phyloP scores from a whole-genome alignment of 2,888 invertebrate species.

The Melieria picta region DNA sequence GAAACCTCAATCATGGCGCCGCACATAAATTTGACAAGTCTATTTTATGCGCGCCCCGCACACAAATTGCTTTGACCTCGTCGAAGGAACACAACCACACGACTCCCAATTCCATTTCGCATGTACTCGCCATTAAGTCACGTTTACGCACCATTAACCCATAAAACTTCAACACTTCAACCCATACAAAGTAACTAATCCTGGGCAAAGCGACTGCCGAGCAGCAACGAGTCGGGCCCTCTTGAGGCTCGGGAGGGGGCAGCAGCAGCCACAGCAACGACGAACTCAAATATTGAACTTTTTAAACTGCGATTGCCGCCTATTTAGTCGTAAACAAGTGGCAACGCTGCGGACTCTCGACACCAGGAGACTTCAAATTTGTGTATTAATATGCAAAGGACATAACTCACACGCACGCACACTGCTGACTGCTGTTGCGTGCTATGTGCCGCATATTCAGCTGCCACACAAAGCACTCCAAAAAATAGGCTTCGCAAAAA shows the following conservation, averaged over 20 bases:
- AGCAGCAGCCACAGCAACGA: neutral
- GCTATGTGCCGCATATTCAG: neutral
- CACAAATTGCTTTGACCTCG: slow-evolving; percentile 39
- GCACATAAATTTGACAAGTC: neutral
- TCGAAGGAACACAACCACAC: slow-evolving; percentile 30
- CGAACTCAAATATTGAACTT: slow-evolving; percentile 61
- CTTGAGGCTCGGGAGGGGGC: neutral
- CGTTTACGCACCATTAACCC: slow-evolving; percentile 64
- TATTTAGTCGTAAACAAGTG: slow-evolving; percentile 45
- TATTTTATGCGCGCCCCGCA: slow-evolving; percentile 10
- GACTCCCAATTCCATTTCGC: neutral
- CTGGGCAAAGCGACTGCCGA: neutral
- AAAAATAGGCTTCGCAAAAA: too few relatives aligned
- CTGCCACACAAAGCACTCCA: too few relatives aligned
- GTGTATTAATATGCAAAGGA: slow-evolving; percentile 57
- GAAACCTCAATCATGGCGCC: neutral
- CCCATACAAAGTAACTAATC: slow-evolving; percentile 14
- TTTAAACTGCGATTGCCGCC: slow-evolving; percentile 35
- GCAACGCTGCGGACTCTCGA: neutral
- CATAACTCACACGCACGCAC: slow-evolving; percentile 44
- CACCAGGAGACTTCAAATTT: slow-evolving; percentile 45
- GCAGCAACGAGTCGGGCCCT: neutral
- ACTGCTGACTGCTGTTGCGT: slow-evolving; percentile 5
- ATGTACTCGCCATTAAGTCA: slow-evolving; percentile 56
- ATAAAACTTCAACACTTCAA: slow-evolving; percentile 49